Evolutionary conservation across 2,113 vertebrate species (phyloP).

Genomic region (Tretioscincus oriximinensis): DNA sequence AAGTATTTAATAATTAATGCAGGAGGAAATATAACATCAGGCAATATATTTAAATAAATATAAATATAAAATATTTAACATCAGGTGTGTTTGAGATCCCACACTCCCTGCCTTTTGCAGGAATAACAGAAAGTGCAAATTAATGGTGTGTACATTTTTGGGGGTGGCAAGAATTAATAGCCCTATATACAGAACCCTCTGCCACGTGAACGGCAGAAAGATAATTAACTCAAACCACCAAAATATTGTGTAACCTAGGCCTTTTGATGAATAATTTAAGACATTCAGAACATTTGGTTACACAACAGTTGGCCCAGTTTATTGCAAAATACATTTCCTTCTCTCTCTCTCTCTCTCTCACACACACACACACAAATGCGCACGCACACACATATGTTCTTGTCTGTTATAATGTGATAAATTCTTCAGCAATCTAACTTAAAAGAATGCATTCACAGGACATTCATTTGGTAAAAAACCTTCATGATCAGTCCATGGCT

Average conservation of each 20-base stretch:
- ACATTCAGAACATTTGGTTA: constrained; percentile 21
- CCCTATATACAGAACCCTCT: constrained; percentile 8
- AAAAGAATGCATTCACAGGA: neutral
- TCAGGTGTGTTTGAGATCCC: neutral
- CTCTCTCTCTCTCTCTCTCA: neutral
- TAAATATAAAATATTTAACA: constrained; percentile 7
- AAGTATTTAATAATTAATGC: neutral
- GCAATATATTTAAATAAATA: constrained; percentile 7
- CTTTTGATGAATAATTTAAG: neutral
- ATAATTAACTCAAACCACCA: neutral
- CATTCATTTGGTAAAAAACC: neutral
- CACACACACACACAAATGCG: neutral
- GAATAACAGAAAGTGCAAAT: neutral
- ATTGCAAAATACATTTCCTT: constrained; percentile 18
- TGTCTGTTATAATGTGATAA: neutral
- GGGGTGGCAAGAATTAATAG: constrained; percentile 10
- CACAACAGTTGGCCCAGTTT: constrained; percentile 13
- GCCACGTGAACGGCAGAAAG: neutral
- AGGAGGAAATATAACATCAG: neutral
- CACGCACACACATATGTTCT: neutral
- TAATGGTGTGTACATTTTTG: neutral
- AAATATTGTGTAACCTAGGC: neutral
- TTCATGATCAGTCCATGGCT: neutral
- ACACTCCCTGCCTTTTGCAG: neutral
- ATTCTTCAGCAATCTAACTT: constrained; percentile 26